Evolutionary conservation across 2,888 invertebrate genomes (phyloP).

Genomic region (Meiosimyza platycephala): DNA sequence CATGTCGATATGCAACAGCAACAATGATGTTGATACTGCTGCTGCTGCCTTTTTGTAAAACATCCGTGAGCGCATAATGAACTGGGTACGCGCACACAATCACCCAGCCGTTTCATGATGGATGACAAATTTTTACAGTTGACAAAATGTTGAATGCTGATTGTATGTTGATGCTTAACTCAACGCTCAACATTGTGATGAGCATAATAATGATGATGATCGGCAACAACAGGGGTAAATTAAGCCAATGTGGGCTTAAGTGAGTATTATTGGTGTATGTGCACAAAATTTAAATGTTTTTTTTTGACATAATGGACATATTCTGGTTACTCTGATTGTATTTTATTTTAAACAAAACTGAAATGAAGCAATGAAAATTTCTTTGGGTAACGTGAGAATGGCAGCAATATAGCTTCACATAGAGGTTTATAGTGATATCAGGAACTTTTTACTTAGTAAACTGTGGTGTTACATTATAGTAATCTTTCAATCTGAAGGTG

Average conservation of each 20-base stretch:
- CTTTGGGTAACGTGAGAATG: no score
- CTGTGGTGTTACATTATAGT: no score
- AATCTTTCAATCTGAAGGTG: no score
- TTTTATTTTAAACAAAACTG: no score
- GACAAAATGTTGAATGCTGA: slow-evolving; percentile 37
- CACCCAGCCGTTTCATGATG: slow-evolving; percentile 63
- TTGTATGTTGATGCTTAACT: neutral
- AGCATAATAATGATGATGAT: neutral
- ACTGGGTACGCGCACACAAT: slow-evolving; percentile 62
- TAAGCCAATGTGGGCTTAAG: slow-evolving; percentile 28
- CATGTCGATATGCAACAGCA: neutral
- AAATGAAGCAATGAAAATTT: no score
- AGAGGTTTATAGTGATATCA: no score
- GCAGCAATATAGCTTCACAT: no score
- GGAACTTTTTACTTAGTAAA: no score
- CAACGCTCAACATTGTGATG: neutral
- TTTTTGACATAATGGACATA: no score
- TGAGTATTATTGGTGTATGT: slow-evolving; percentile 26
- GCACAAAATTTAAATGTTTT: no score
- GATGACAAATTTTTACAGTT: slow-evolving; percentile 53
- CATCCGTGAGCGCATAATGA: slow-evolving; percentile 59
- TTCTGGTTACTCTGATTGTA: no score
- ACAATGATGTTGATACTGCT: slow-evolving; percentile 18
- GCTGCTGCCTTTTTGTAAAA: slow-evolving; percentile 39
- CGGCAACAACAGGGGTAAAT: slow-evolving; percentile 19